Conservation (phyloP, 2,113 vertebrate genomes). For the Regulus satrapa region DNA sequence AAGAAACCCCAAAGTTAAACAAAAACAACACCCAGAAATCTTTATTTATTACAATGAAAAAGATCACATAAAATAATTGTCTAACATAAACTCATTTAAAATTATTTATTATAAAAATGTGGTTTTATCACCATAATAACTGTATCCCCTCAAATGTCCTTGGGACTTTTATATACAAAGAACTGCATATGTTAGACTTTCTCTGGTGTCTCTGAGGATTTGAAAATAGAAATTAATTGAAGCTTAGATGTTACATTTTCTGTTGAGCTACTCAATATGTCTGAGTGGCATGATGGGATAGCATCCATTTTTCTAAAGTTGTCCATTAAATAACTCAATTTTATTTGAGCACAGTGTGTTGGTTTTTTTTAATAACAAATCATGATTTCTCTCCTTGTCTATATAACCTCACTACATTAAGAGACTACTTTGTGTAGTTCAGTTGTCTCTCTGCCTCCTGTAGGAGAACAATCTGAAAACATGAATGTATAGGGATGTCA, state of each 20-base stretch:
- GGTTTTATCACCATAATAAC: not conserved
- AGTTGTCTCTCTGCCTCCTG: conserved; percentile 18
- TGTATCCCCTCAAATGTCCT: conserved; percentile 29
- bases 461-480: not conserved
- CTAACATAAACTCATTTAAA: not conserved
- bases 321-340: conserved; percentile 65
- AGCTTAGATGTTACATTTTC: conserved; percentile 30
- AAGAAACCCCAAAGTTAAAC: not conserved
- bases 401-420: conserved; percentile 22
- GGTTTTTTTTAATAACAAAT: not conserved
- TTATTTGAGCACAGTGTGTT: conserved; percentile 34
- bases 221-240: conserved; percentile 68
- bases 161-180: not conserved
- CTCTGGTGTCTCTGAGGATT: conserved; percentile 39
- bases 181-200: not conserved
- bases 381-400: conserved; percentile 53
- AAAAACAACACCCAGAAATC: accelerated
- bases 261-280: conserved; percentile 54
- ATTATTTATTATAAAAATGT: not conserved
- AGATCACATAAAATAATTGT: not conserved
- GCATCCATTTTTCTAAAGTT: conserved; percentile 40
- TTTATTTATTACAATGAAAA: not conserved
- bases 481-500: not conserved
- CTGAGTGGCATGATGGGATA: conserved; percentile 9
- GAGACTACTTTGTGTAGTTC: not conserved